phyloP scores from a whole-genome alignment of 2,888 invertebrate genomes.

The Strigamia transsilvanica region DNA sequence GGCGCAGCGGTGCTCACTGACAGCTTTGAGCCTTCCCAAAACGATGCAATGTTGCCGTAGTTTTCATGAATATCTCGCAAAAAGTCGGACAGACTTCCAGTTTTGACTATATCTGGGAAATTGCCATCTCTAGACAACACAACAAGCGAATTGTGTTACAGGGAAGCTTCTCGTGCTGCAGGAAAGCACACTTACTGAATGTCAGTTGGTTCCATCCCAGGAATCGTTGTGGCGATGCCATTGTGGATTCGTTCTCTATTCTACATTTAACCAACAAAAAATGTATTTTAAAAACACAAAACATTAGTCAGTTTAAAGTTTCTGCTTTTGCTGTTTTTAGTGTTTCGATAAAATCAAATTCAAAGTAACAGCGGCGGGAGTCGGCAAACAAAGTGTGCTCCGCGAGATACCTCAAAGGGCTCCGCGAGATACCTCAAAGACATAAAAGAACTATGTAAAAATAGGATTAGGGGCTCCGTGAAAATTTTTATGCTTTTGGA shows the following conservation, averaged over 20 bases:
- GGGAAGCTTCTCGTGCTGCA: background rate
- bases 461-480: too few relatives aligned
- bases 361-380: too few relatives aligned
- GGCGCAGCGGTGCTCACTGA: slow-evolving; percentile 16
- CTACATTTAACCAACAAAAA: background rate
- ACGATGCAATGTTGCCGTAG: slow-evolving; percentile 14
- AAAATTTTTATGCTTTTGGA: too few relatives aligned
- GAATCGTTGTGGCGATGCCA: background rate
- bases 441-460: too few relatives aligned
- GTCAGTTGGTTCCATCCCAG: background rate
- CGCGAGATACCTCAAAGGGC: too few relatives aligned
- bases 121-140: background rate
- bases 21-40: slow-evolving; percentile 11
- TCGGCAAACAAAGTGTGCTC: too few relatives aligned
- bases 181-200: background rate
- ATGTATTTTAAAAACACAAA: too few relatives aligned
- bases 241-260: background rate
- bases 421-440: too few relatives aligned
- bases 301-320: too few relatives aligned
- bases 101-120: slow-evolving; percentile 15
- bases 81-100: slow-evolving; percentile 12
- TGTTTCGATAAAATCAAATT: too few relatives aligned
- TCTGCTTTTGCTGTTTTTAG: too few relatives aligned
- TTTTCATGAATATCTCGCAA: slow-evolving; percentile 17
- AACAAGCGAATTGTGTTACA: background rate